phyloP scores from a whole-genome alignment of 2,113 vertebrate species.

The Steatornis caripensis region DNA sequence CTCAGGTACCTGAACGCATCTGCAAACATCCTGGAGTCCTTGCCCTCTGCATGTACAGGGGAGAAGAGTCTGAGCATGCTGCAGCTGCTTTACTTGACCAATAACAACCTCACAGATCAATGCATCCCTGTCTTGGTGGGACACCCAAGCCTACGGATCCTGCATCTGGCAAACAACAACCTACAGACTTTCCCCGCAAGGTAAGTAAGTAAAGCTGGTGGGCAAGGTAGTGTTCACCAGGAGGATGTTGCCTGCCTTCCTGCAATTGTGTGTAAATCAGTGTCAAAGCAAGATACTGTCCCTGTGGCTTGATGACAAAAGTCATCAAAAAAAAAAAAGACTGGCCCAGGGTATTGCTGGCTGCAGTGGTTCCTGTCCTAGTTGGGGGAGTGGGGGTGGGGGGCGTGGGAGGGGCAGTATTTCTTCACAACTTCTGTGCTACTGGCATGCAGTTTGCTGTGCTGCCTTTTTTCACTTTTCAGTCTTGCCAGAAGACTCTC shows the following conservation, averaged over 20 bases:
- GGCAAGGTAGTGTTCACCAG: neutral
- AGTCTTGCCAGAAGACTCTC: too few relatives aligned
- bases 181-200: conserved; percentile 92
- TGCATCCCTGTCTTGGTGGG: conserved; percentile 85
- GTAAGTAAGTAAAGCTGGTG: conserved; percentile 55
- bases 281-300: too few relatives aligned
- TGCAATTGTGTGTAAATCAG: too few relatives aligned
- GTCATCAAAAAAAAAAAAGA: too few relatives aligned
- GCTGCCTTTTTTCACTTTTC: too few relatives aligned
- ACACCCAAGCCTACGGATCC: conserved; percentile 84
- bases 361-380: too few relatives aligned
- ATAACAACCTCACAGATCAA: conserved; percentile 88
- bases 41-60: conserved; percentile 81
- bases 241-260: neutral
- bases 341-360: too few relatives aligned
- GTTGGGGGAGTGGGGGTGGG: too few relatives aligned
- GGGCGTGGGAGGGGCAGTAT: too few relatives aligned
- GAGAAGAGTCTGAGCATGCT: conserved; percentile 90
- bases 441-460: too few relatives aligned
- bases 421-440: too few relatives aligned
- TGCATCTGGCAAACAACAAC: conserved; percentile 93
- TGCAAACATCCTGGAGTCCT: conserved; percentile 88
- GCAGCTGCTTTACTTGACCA: conserved; percentile 90
- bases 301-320: too few relatives aligned
- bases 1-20: conserved; percentile 94